These are phyloP conservation scores for Nyctibius bracteatus DNA, from an alignment of 2,113 vertebrate species.

Conservation along the genomic window DNA sequence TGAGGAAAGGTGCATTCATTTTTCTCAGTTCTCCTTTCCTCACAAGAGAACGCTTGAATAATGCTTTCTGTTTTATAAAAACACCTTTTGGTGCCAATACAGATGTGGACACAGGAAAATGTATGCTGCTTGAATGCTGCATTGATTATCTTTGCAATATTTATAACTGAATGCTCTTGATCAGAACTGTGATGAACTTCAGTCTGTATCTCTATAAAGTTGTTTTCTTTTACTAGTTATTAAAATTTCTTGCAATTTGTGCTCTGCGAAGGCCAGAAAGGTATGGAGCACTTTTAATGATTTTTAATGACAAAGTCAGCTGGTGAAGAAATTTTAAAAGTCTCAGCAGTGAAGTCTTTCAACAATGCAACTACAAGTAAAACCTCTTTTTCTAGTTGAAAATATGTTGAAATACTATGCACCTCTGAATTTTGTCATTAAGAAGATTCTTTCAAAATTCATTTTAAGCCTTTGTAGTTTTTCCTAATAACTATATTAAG, in stretches of 20 bases:
- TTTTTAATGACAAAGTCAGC: not conserved
- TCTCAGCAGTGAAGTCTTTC: not conserved
- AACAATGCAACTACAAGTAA: not conserved
- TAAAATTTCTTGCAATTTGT: not conserved
- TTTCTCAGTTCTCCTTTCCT: not conserved
- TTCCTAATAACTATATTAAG: not conserved
- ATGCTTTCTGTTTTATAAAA: not conserved
- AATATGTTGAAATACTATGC: not conserved
- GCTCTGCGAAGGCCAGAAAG: not conserved
- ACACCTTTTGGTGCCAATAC: not conserved
- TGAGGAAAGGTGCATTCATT: not conserved
- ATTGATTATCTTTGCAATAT: not conserved
- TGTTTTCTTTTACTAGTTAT: not conserved
- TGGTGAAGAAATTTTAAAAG: not conserved
- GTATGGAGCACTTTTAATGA: not conserved
- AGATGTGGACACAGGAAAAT: not conserved
- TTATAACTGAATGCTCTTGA: not conserved
- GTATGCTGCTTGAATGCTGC: not conserved
- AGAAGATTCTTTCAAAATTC: not conserved
- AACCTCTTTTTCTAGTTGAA: not conserved
- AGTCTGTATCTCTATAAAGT: not conserved
- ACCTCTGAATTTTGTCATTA: not conserved
- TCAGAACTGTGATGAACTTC: not conserved
- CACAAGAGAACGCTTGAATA: not conserved
- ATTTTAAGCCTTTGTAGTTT: slow-evolving; percentile 10